Evolutionary conservation across 2,888 invertebrate genomes (phyloP), one percentile per base, ranked within the genome.

Genomic region (Parnassius smintheus): DNA sequence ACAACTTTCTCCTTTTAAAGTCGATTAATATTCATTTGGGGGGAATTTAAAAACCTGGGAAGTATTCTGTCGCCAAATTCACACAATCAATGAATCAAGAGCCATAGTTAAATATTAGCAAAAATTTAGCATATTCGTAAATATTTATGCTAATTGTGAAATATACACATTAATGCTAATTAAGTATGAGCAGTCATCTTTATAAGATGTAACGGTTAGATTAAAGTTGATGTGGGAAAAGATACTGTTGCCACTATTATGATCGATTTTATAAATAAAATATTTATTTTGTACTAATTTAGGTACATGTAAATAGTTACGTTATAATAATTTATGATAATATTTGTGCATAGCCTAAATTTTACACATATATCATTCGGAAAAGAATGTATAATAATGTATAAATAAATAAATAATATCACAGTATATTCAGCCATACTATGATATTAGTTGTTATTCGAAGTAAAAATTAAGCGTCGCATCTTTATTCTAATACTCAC

Each of bases 61-160:
- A 62, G 25, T 58, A 25, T 10, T 22, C 49, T 25, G 35, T 55
- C 18, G 8, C 22, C 59, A 1, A 54, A 59, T 59, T 59, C 63
- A 46, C 57, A 62, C 59, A 59, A 45, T 44, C 44, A 54, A n/a
- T 44, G 50, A 52, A 11, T 13, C 22, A 45, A 41, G 22, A 49
- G 55, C 51, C 55, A 61, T 12, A 44, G 25, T 45, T 12, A 45
- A 46, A 44, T 55, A 25, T 49, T 46, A 18, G 56, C 54, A 12
- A 59, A 63, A 63, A 63, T 51, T 63, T 63, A 9, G 46, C 58
- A 63, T 63, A 51, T 55, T 51, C 35, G 44, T 51, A 59, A 51
- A 45, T 63, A 59, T 51, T 56, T 59, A 63, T 63, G 62, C 55
- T 59, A 62, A 62, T 58, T 9, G 62, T 42, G 11, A 45, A 45